Evolutionary conservation across 2,113 vertebrate genomes (phyloP), one percentile per base, ranked within the genome.

Genomic region (Caranx ignobilis): DNA sequence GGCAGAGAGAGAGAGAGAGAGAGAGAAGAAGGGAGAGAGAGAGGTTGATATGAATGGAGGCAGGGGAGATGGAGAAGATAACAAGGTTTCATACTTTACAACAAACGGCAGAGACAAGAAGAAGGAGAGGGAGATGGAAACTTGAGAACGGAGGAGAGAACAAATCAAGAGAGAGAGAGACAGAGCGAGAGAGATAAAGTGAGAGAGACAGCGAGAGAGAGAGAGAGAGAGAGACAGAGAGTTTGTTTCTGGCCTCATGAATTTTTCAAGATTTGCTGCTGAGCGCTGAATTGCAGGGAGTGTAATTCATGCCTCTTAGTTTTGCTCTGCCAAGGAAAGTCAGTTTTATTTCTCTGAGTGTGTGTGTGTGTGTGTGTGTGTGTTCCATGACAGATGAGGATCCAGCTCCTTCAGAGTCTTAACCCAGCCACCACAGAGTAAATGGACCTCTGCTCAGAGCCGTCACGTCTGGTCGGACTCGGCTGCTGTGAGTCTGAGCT

Each of bases 181-280:
- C 26, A 26, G 26, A 26, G 26, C 26, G 26, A 26, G 26, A 26
- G 26, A 26, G 26, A 26, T 26, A 26, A 26, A 26, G 26, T 26
- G 26, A 26, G 26, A 26, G 26, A 26, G 26, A 26, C 26, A 26
- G 26, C 1, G 26, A 26, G 26, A 26, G 26, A 26, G 26, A 26
- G 26, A 26, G 26, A 26, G 26, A 26, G 26, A 26, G 26, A 26
- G 26, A 26, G 26, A 26, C 71, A 26, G n/a, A 65, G 62, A 31
- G 13, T 48, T 69, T n/a, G 48, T 65, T 64, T 78, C 70, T 78
- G 70, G 16, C 26, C 61, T 84, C 81, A 79, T 86, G 77, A 75
- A 86, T 86, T 19, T 85, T 78, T 85, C 66, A 85, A 15, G 31
- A 45, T 56, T 48, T 81, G 82, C 73, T 61, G 69, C 73, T 1